A percentile compares a stretch with the other conserved stretches of the same genome.
Evolutionary conservation across 23 tunicate genomes (phyloP).

Genomic region (Halocynthia aurantium): DNA sequence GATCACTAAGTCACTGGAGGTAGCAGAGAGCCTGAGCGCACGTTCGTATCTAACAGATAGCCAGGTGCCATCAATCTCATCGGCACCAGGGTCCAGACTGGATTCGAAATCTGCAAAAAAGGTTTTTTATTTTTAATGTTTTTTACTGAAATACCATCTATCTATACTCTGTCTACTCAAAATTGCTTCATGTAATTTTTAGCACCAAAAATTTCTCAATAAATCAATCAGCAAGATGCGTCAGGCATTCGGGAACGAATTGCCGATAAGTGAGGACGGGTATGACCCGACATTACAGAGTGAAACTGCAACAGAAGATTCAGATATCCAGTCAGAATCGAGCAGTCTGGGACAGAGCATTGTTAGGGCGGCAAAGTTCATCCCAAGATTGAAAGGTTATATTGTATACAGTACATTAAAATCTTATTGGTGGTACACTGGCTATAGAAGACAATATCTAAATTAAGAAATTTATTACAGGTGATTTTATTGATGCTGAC

Average conservation of each 20-base stretch:
- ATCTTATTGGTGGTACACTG: too few relatives aligned
- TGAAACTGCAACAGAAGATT: slow-evolving; percentile 10
- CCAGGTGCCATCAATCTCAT: not conserved
- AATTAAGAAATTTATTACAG: not conserved
- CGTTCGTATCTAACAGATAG: not conserved
- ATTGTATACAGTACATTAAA: too few relatives aligned
- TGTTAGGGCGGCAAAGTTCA: slow-evolving; percentile 36
- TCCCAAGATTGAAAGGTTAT: slow-evolving; percentile 4
- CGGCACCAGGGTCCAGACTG: slow-evolving; percentile 1
- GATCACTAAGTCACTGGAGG: slow-evolving; percentile 5
- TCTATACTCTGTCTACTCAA: too few relatives aligned
- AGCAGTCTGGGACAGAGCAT: slow-evolving; percentile 75
- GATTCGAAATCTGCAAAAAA: slow-evolving; percentile 15
- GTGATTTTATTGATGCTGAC: not conserved
- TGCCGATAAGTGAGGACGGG: not conserved
- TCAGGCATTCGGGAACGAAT: slow-evolving; percentile 50
- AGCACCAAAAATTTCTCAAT: slow-evolving; percentile 69
- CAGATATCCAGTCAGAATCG: slow-evolving; percentile 51
- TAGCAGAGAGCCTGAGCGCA: not conserved
- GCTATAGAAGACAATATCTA: not conserved
- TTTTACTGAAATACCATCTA: not conserved
- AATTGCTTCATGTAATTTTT: not conserved
- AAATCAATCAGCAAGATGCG: slow-evolving; percentile 64
- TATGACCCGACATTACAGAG: not conserved
- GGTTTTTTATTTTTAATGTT: not conserved